Conservation (phyloP, 1,140 invertebrate species). For the Drosophila nannoptera region DNA sequence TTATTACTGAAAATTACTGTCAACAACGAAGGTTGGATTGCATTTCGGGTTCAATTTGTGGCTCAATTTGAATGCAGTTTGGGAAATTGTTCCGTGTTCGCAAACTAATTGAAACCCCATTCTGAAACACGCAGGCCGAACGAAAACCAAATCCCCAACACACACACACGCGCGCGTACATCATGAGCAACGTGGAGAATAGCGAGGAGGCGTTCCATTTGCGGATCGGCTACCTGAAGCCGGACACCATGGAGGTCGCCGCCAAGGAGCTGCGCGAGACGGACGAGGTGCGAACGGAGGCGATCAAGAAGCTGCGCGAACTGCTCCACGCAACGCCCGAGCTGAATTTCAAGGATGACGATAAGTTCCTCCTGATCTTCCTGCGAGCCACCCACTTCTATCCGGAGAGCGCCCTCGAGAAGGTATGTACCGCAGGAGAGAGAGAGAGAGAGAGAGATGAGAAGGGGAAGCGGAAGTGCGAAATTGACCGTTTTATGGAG, state of each 20-base stretch:
- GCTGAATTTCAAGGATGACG: constrained; percentile 84
- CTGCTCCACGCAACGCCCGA: constrained; percentile 83
- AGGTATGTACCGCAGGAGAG: constrained; percentile 81
- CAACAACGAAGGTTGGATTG: constrained; percentile 20
- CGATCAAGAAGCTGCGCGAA: constrained; percentile 82
- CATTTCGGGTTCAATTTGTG: constrained; percentile 4
- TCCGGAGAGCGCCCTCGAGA: constrained; percentile 85
- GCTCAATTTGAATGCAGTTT: not conserved
- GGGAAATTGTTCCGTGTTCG: constrained; percentile 27
- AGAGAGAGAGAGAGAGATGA: too few species aligned
- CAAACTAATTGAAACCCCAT: constrained; percentile 43
- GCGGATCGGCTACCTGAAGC: constrained; percentile 65
- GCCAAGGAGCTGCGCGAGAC: constrained; percentile 85
- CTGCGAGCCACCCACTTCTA: constrained; percentile 89
- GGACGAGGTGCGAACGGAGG: constrained; percentile 83
- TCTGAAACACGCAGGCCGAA: constrained; percentile 57
- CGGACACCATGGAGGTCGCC: constrained; percentile 81
- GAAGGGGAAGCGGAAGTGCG: not conserved
- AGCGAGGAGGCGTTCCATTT: constrained; percentile 75
- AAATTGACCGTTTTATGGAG: too few species aligned
- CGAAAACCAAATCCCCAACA: constrained; percentile 2
- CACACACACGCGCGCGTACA: constrained; percentile 15
- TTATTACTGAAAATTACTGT: constrained; percentile 39
- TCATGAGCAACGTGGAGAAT: constrained; percentile 54
- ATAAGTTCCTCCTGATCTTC: constrained; percentile 87